These are phyloP conservation scores for Mesocentrotus franciscanus DNA, from an alignment of 53 echinoderm and acorn worm species.

Conservation along the genomic window DNA sequence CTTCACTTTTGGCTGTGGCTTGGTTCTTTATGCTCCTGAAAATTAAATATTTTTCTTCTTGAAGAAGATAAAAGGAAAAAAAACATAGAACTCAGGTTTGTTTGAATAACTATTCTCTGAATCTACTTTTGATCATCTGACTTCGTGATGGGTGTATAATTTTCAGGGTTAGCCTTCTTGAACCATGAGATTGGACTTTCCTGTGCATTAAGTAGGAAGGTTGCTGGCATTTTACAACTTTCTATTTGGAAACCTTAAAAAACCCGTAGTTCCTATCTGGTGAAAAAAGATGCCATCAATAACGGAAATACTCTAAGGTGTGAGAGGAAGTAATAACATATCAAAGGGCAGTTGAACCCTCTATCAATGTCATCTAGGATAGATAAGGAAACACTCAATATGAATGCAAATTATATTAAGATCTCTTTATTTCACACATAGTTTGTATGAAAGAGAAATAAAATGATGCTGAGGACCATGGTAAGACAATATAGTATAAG, in stretches of 20 bases:
- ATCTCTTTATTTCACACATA: no score
- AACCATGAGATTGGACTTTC: constrained; percentile 42
- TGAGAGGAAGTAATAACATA: constrained; percentile 40
- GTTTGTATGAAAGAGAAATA: no score
- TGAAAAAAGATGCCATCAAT: not conserved
- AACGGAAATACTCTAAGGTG: constrained; percentile 22
- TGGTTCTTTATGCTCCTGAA: not conserved
- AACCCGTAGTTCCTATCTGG: not conserved
- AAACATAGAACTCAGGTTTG: not conserved
- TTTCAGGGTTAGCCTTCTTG: not conserved
- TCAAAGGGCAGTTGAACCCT: constrained; percentile 19
- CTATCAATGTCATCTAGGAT: not conserved
- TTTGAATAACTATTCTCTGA: not conserved
- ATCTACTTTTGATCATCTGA: not conserved
- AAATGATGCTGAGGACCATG: no score
- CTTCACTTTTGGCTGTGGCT: not conserved
- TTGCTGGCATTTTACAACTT: not conserved
- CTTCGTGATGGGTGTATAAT: not conserved
- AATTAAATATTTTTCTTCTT: not conserved
- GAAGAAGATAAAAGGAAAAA: not conserved
- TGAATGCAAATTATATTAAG: no score
- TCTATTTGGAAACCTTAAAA: not conserved
- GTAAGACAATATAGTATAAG: no score
- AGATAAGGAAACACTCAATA: not conserved
- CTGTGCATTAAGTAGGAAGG: constrained; percentile 7